Evolutionary conservation across 2,797 vertebrate species (phyloP).

Genomic region (Microctenopoma steveboyesi): DNA sequence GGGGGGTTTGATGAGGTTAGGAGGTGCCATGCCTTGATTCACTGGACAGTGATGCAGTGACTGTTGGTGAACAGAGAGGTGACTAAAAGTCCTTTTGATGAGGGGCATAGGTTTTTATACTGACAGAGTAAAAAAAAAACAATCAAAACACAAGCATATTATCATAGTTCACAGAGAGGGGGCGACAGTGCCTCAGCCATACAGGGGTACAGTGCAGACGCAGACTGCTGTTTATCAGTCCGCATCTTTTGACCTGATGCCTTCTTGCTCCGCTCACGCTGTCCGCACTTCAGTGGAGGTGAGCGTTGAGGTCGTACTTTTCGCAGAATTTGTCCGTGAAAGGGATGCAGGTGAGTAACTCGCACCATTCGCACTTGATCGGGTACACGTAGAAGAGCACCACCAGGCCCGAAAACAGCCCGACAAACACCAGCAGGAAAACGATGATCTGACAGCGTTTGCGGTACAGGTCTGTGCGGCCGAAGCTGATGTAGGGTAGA

Average conservation of each 20-base stretch:
- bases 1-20: constrained; percentile 58
- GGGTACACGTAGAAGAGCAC: constrained; percentile 96
- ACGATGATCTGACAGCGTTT: constrained; percentile 97
- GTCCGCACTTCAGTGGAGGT: constrained; percentile 89
- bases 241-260: constrained; percentile 53
- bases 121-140: constrained; percentile 66
- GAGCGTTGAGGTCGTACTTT: constrained; percentile 97
- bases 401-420: constrained; percentile 94
- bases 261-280: constrained; percentile 16
- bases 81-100: constrained; percentile 61
- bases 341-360: constrained; percentile 97
- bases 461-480: constrained; percentile 95
- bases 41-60: constrained; percentile 68
- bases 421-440: constrained; percentile 93
- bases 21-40: constrained; percentile 64
- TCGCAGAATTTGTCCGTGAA: constrained; percentile 99
- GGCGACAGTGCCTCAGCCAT: constrained; percentile 24
- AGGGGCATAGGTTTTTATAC: constrained; percentile 71
- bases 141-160: constrained; percentile 75
- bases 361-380: constrained; percentile 97
- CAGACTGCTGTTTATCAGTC: constrained; percentile 35
- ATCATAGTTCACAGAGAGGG: constrained; percentile 73
- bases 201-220: constrained; percentile 35
- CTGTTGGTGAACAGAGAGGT: constrained; percentile 56
- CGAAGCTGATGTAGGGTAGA: constrained; percentile 98